phyloP scores from a whole-genome alignment of 2,113 vertebrate species.

The Lethenteron camtschaticum region DNA sequence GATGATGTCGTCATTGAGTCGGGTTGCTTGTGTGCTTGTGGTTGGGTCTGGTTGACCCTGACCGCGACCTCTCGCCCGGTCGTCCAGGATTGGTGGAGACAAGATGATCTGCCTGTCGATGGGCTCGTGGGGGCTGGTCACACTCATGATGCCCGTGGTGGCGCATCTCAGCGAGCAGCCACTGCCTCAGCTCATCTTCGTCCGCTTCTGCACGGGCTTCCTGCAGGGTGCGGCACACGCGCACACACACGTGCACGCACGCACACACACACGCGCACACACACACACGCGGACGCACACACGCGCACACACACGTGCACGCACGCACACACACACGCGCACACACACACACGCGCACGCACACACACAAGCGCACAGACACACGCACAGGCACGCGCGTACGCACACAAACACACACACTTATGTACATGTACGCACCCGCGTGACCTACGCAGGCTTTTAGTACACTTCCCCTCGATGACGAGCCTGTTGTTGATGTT shows the following conservation, averaged over 20 bases:
- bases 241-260: not conserved
- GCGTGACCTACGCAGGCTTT: not conserved
- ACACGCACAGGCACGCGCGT: no score
- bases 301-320: no score
- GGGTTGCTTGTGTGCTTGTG: not conserved
- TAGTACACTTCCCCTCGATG: not conserved
- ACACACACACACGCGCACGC: no score
- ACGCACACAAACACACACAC: not conserved
- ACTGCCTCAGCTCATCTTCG: conserved; percentile 45
- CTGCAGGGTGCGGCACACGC: conserved; percentile 49
- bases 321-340: not conserved
- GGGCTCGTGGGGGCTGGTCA: conserved; percentile 62
- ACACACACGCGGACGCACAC: no score
- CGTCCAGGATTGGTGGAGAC: conserved; percentile 59
- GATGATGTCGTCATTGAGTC: not conserved
- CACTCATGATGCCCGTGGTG: conserved; percentile 43
- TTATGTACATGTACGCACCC: no score
- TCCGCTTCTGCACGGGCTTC: conserved; percentile 63
- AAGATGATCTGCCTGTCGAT: conserved; percentile 65
- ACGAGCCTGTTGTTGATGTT: not conserved
- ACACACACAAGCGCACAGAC: not conserved
- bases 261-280: not conserved
- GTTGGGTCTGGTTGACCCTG: not conserved
- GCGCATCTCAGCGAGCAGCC: conserved; percentile 42
- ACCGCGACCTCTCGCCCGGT: conserved; percentile 6